Base-by-base conservation (phyloP, 2,113 vertebrate species). In the Panthera leo region DNA sequence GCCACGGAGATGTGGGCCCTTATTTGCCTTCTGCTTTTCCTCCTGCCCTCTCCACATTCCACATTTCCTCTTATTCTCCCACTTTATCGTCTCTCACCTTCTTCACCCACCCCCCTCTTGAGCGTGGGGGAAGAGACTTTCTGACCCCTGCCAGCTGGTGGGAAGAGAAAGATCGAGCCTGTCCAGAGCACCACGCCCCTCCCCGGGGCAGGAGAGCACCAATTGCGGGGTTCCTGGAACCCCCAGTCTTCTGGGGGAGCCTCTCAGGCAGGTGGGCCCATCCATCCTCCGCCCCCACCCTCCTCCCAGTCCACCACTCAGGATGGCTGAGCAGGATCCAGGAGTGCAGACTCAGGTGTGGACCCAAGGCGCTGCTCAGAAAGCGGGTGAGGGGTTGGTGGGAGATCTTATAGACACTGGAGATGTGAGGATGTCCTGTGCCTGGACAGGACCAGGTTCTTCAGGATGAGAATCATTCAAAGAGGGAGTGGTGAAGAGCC, bases 401-500 rank as follows among this genome's bases (percentile, higher is more conserved):
- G 39, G 39, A 39, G 39, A 39, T 39, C 39, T 39, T 39, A 39
- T 39, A 39, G 39, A 39, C 39, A 39, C 39, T 39, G 39, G 39
- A 39, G 39, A 39, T 39, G 39, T 39, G 39, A 39, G 39, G 39
- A 39, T 39, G 39, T 39, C 29, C 53, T 5, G 39, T 36, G 39
- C 25, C 18, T 23, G 55, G 36, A 42, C 25, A 13, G 39, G 39
- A 39, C 39, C 39, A 39, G 39, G 39, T 39, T 39, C 39, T 39
- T 39, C 42, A 45, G 39, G 39, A 39, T 29, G 45, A 75, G 3
- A 34, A 19, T 39, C 45, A n/a, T 23, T 31, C 19, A 61, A 13
- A 29, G 45, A 34, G 3, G 36, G 14, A 39, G 31, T 1, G 0
- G 21, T 5, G 3, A 36, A 4, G 76, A 67, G 39, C 42, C n/a